These are phyloP conservation scores for Hydrozoanthus gracilis DNA, from an alignment of 92 coral and sea anemone species.

Conservation along the genomic window DNA sequence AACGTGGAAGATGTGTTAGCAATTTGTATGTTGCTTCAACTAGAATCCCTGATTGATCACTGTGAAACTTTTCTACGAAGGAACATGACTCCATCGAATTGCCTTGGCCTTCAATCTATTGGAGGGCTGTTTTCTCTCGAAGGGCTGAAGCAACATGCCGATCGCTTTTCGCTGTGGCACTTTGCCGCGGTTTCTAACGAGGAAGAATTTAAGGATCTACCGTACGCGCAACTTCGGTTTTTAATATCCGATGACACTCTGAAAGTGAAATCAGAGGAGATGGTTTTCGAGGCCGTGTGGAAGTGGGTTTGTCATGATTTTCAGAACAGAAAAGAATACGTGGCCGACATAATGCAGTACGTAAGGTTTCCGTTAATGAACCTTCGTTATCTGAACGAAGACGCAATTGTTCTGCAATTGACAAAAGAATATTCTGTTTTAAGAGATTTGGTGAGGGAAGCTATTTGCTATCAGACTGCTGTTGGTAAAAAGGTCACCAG, in stretches of 20 bases:
- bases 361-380: conserved; percentile 95
- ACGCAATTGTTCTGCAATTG: conserved; percentile 67
- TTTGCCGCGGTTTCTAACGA: conserved; percentile 92
- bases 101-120: conserved; percentile 88
- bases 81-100: conserved; percentile 93
- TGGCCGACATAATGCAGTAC: conserved; percentile 91
- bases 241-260: conserved; percentile 86
- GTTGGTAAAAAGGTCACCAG: conserved; percentile 58
- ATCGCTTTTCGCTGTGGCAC: conserved; percentile 92
- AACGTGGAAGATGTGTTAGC: conserved; percentile 92
- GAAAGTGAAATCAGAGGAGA: conserved; percentile 95
- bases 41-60: conserved; percentile 86
- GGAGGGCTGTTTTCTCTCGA: conserved; percentile 87
- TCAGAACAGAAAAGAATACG: conserved; percentile 67
- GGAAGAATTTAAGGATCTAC: conserved; percentile 87
- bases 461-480: conserved; percentile 83
- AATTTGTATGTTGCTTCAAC: conserved; percentile 83
- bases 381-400: conserved; percentile 79
- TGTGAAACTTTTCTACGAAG: conserved; percentile 98
- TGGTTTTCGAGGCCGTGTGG: conserved; percentile 94
- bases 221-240: conserved; percentile 79
- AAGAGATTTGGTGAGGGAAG: conserved; percentile 91
- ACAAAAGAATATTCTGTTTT: conserved; percentile 82
- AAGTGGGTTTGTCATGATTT: conserved; percentile 94
- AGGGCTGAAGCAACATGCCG: conserved; percentile 86